These are phyloP conservation scores for Nothocercus nigrocapillus DNA, from an alignment of 2,113 vertebrate species.

Conservation along the genomic window DNA sequence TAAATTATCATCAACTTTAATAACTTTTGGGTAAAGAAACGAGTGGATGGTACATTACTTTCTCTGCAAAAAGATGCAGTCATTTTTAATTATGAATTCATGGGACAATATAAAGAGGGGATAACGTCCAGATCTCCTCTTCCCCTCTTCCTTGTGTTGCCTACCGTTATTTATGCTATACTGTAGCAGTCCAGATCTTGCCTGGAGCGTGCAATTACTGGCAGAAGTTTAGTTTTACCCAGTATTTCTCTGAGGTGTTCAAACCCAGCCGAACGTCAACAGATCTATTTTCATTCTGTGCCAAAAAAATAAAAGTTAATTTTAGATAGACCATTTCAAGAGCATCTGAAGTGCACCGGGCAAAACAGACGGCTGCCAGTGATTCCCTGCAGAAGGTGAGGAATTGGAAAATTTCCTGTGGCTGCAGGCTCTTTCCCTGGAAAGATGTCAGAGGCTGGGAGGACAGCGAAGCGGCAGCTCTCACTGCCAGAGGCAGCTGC, in stretches of 20 bases:
- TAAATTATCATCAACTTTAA: neutral
- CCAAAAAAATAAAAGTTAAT: neutral
- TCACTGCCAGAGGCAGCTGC: conserved; percentile 24
- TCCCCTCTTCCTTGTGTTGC: neutral
- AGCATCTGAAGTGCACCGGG: neutral
- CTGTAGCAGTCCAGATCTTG: neutral
- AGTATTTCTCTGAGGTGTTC: neutral
- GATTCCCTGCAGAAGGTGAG: neutral
- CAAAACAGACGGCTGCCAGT: neutral
- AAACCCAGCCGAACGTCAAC: neutral
- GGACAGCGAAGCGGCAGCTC: neutral
- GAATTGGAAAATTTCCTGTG: neutral
- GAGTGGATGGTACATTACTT: neutral
- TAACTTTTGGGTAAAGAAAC: neutral
- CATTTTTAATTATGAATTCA: neutral
- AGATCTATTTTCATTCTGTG: conserved; percentile 19
- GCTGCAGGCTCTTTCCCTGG: conserved; percentile 37
- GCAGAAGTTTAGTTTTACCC: neutral
- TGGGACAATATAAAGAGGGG: neutral
- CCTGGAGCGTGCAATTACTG: neutral
- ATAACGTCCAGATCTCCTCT: neutral
- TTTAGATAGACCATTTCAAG: conserved; percentile 12
- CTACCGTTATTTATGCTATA: neutral
- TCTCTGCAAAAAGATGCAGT: neutral
- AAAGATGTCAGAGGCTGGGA: conserved; percentile 33